These are phyloP conservation scores for Parambassis ranga DNA, from an alignment of 2,797 vertebrate genomes.

Conservation along the genomic window DNA sequence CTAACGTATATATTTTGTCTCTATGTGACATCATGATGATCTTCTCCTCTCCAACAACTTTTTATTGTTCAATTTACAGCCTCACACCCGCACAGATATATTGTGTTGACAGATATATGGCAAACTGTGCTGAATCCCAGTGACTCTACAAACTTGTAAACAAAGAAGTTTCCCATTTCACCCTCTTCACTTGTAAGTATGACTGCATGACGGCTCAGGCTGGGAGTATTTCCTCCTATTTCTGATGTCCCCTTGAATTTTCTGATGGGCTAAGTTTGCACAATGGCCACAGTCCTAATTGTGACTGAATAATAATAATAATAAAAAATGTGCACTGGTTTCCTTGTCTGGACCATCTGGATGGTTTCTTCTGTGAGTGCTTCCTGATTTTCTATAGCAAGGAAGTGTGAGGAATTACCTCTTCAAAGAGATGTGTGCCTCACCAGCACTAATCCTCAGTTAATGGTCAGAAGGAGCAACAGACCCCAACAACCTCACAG, in stretches of 20 bases:
- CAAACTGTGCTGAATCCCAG: slow-evolving; percentile 12
- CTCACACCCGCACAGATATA: slow-evolving; percentile 5
- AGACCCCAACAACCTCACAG: slow-evolving; percentile 69
- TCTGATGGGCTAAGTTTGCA: slow-evolving; percentile 44
- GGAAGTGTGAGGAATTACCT: slow-evolving; percentile 73
- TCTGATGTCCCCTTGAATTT: slow-evolving; percentile 41
- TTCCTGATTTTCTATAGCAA: slow-evolving; percentile 75
- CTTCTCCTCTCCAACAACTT: slow-evolving; percentile 19
- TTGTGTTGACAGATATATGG: slow-evolving; percentile 62
- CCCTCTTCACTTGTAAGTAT: not conserved
- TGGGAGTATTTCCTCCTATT: slow-evolving; percentile 15
- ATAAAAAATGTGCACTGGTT: slow-evolving; percentile 26
- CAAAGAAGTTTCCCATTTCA: not conserved
- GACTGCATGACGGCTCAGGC: not conserved
- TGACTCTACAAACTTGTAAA: slow-evolving; percentile 42
- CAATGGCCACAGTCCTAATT: slow-evolving; percentile 55
- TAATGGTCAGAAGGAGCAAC: slow-evolving; percentile 75
- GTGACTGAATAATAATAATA: slow-evolving; percentile 27
- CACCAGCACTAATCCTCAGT: slow-evolving; percentile 78
- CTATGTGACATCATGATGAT: slow-evolving; percentile 37
- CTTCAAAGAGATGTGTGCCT: slow-evolving; percentile 71
- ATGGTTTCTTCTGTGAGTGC: slow-evolving; percentile 67
- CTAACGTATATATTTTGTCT: slow-evolving; percentile 20
- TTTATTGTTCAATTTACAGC: slow-evolving; percentile 41
- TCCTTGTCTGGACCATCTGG: slow-evolving; percentile 58